Evolutionary conservation across 2,888 invertebrate species (phyloP).

Genomic region (Harpalus rufipes): DNA sequence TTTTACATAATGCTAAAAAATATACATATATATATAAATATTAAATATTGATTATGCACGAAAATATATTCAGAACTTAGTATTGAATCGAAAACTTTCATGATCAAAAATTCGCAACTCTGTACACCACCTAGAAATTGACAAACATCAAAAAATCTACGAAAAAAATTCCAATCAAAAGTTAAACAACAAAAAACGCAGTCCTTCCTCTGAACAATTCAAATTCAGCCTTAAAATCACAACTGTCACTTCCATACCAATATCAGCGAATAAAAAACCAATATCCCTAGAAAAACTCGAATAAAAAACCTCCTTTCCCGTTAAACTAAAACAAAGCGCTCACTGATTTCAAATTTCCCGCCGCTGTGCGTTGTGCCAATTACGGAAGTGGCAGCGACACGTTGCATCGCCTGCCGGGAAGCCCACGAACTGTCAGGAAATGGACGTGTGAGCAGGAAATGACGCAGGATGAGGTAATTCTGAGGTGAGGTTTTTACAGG

Average conservation of each 20-base stretch:
- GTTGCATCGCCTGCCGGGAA: conserved; percentile 11
- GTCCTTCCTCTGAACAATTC: conserved; percentile 37
- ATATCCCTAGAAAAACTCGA: conserved; percentile 49
- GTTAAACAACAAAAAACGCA: conserved; percentile 37
- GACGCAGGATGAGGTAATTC: conserved; percentile 24
- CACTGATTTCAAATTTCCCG: conserved; percentile 51
- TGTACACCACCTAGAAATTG: conserved; percentile 34
- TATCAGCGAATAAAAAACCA: conserved; percentile 43
- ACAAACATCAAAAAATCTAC: conserved; percentile 12
- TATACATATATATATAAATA: background rate
- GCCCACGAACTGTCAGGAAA: conserved; percentile 15
- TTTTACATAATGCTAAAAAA: no score
- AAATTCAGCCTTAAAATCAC: conserved; percentile 47
- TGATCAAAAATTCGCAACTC: background rate
- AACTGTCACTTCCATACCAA: conserved; percentile 54
- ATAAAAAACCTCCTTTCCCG: conserved; percentile 50
- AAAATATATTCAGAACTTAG: background rate
- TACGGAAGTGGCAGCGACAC: conserved; percentile 33
- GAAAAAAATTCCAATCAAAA: conserved; percentile 53
- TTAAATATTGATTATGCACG: background rate
- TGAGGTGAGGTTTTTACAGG: conserved; percentile 12
- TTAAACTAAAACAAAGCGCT: conserved; percentile 33
- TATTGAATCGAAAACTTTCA: background rate
- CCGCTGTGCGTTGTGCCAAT: conserved; percentile 27
- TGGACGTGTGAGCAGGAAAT: conserved; percentile 26